Evolutionary conservation across 2,888 invertebrate species (phyloP), one percentile per base, ranked within the genome.

Genomic region (Spodoptera littoralis): DNA sequence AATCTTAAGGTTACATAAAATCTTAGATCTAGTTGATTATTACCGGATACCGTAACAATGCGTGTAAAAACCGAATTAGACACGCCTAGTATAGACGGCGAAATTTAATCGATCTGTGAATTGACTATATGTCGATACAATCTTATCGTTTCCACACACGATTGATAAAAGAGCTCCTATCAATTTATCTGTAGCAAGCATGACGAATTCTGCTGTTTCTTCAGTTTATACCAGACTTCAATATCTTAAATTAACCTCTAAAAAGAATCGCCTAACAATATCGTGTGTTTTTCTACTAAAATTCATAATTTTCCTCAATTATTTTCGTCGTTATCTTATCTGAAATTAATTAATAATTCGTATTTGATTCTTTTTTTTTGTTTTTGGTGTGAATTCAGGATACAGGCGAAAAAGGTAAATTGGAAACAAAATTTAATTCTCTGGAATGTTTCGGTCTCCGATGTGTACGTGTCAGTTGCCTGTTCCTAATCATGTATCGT

Each of bases 151-250:
- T 68, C 65, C 58, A 72, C 64, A 61, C 53, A 59, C 45, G 18
- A 47, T 63, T 55, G 83, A 82, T 82, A 83, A 50, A 61, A 5
- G 36, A 46, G 36, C 24, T 64, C 18, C 57, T 83, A 82, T 83
- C 81, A 41, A 61, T 72, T 60, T 80, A 81, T 81, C 78, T 80
- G 58, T 51, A 60, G 51, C 36, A 41, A 18, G 22, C 56, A 52
- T 73, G 72, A 70, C 60, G 50, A 72, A 65, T 63, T 60, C 60
- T 30, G 49, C 47, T 41, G 36, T 60, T 61, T 49, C 45, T 68
- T 60, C 52, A 53, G 50, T 44, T 36, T 11, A 50, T 43, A 49
- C 46, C 12, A 53, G 43, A 42, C 22, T 48, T 1, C 53, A 36
- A 43, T 30, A 43, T 48, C 22, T 65, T 50, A 9, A 56, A 43